Evolutionary conservation across 2,113 vertebrate genomes (phyloP), one percentile per base, ranked within the genome.

Genomic region (Motacilla tschutschensis): DNA sequence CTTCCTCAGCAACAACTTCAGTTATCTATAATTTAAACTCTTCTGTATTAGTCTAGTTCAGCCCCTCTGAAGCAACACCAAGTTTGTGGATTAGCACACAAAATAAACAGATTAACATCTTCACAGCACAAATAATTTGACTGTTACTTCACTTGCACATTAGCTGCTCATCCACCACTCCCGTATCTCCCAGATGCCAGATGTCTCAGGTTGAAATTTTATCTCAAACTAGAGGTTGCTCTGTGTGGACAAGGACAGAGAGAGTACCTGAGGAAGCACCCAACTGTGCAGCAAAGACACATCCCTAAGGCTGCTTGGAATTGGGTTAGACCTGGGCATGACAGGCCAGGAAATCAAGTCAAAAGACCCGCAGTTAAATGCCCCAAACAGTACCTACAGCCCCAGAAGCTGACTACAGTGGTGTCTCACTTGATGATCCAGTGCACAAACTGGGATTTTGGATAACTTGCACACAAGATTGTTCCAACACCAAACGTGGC

Each of bases 321-420:
- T 41, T 54, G 21, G 21, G 18, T 50, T 33, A 50, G 31, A 44
- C 43, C 44, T 58, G 43, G 41, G 35, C 29, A 58, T 2, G 10
- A 38, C 17, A 58, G 33, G 6, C 22, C 36, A 76, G 33, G 36
- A 67, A 79, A 54, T 22, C 47, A 60, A 60, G 20, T 8, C 21
- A 10, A 54, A 46, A 58, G 4, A 38, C 12, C 16, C 41, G 20
- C 0, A 6, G 26, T 0, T 63, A 60, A 73, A 54, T 4, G 36
- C 1, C 1, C 16, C 48, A 28, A 36, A 12, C 2, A 59, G 57
- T 5, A 55, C 36, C 33, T 18, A 31, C 15, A 63, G 72, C 10
- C 51, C 31, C 71, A 79, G 36, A 50, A 66, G 54, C 12, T 46
- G 54, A 40, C 26, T 29, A 21, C 14, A 63, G 9, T 0, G 17